Evolutionary conservation across 1,140 invertebrate species (phyloP), one percentile per base, ranked within the genome.

Genomic region (Magallana gigas): DNA sequence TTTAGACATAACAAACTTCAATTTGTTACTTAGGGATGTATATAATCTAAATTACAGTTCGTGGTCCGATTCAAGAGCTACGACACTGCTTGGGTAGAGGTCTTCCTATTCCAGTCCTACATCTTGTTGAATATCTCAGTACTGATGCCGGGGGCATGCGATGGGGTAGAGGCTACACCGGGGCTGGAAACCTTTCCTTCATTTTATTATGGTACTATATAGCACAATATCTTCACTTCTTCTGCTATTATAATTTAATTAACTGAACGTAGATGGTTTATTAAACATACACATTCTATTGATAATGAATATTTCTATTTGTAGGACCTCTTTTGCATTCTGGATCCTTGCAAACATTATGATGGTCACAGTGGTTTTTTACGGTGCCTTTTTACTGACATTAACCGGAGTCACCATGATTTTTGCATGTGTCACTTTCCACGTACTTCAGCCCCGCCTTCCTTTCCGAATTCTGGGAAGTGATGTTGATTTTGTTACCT

Each of bases 261-360:
- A 5, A 48, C 3, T 48, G 23, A 58, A 23, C 48, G 36, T 9
- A 12, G 12, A 76, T 14, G 18, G 16, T 16, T 14, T 48, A 16
- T 36, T 14, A 57, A 11, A 18, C 9, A 11, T 16, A 11, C 9
- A 29, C 48, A 8, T 56, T 62, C 14, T 60, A 60, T 18, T 48
- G 11, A 57, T 80, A 16, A 84, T 60, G 76, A 58, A 85, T 62
- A 58, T 76, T 18, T 86, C 80, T 76, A 57, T 59, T 90, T 86
- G 7, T 88, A 94, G 93, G 91, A 91, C 93, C 7, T 71, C 92
- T 1, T 92, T 94, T 81, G 89, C 91, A 1, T 92, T 92, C 71
- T 94, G 92, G 92, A 81, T 93, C 16, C 48, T 94, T 9, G 83
- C 92, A 8, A 91, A 91, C 83, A 88, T 92, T 18, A 80, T 92